Base-by-base conservation (phyloP, 2,797 vertebrate genomes). In the Hapalemur alaotrensis region DNA sequence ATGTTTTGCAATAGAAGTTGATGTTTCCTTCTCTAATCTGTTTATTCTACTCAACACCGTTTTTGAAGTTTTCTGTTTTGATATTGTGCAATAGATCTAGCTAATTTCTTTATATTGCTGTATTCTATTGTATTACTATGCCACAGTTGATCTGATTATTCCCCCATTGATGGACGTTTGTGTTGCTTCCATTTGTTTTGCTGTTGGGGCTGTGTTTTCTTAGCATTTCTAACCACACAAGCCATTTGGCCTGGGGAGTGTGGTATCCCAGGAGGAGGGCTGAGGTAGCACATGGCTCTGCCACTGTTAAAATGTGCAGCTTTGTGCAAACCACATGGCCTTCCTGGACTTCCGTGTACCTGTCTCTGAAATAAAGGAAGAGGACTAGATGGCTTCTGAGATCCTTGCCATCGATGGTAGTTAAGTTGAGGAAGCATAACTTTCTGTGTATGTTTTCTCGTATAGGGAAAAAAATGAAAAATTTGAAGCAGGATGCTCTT, bases 391-490 rank as follows among this genome's bases (percentile, higher is more conserved):
- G 30, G 5, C 14, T 75, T 35, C 54, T 43, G 35, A 48, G 35
- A 46, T 18, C 18, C 30, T 75, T 83, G 41, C n/a, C 23, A 1
- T 57, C 86, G 54, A 4, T 15, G 22, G 14, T 13, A 35, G 32
- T 38, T 82, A 35, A 65, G 41, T 90, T 89, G 57, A 59, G n/a
- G 61, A 30, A 9, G 17, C 13, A 11, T 20, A 12, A 73, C 52
- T 75, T 82, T 91, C 32, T 81, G 18, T 61, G 0, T 91, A 12
- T 92, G 61, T 89, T 94, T 91, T 95, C 69, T 88, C 2, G 1
- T 20, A 92, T 88, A 93, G 48, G 65, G 95, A 98, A 89, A 69
- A 70, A 78, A 0, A 38, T 54, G 59, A 89, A 82, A 81, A 95
- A 65, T 20, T 87, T 30, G 57, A 91, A 98, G 78, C 17, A 7